Base-by-base conservation (phyloP, 2,888 invertebrate genomes). In the Meloe dianella region DNA sequence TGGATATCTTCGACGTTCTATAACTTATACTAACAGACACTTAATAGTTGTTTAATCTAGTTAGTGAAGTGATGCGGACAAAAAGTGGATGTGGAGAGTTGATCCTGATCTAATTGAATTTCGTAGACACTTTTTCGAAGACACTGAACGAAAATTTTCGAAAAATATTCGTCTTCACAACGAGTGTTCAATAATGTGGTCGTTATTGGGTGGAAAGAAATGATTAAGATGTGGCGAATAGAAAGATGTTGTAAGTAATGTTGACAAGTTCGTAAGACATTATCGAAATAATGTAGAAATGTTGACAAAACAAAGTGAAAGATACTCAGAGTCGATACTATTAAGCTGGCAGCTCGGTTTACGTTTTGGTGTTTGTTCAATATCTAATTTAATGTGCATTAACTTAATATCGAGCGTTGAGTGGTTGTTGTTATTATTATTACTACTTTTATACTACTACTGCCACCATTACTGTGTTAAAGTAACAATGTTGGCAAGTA, bases 321-420 rank as follows among this genome's bases (percentile, higher is more conserved):
- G 27, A 27, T 27, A 27, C 27, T 27, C 27, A 27, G 27, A 2
- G 30, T 6, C n/a, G 38, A n/a, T 17, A 17, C 38, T 41, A 68
- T 65, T 65, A 65, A 57, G 64, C 68, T 63, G 60, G 54, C n/a
- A 41, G 65, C 65, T 68, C 68, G 65, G 68, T 65, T 68, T 68
- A 66, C 68, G 68, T 68, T 68, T 35, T 12, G 60, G 65, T 65
- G 69, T 69, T 70, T 70, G 70, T 70, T 70, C 70, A 67, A 70
- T 70, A 70, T 70, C 67, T 70, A 70, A 70, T 70, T 70, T 70
- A 67, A 70, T 70, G 67, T 70, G 65, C 70, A 70, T 64, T 70
- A 70, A 70, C 63, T 66, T 70, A 67, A 70, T 70, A 68, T 68
- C 63, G 68, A 65, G 65, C 65, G 65, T 68, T 68, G 68, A 68